A percentile compares a stretch with the other conserved stretches of the same genome.
Conservation (phyloP, 2,113 vertebrate genomes). For the Crotalus viridis region DNA sequence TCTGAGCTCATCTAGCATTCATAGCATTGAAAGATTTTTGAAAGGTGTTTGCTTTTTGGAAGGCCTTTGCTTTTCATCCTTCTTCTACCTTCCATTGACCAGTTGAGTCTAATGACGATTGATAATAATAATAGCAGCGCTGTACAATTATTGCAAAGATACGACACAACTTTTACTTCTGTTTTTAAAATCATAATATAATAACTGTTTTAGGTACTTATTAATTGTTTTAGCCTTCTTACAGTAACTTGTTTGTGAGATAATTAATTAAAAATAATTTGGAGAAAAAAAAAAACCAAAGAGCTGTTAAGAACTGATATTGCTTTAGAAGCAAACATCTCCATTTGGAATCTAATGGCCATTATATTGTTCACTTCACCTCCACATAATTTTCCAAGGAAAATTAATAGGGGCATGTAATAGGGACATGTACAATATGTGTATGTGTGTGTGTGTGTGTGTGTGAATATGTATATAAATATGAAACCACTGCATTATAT, state of each 20-base stretch:
- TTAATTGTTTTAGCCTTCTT: not conserved
- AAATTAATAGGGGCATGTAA: conserved; percentile 61
- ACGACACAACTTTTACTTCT: not conserved
- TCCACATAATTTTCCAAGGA: conserved; percentile 62
- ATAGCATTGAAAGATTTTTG: not conserved
- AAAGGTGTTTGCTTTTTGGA: not conserved
- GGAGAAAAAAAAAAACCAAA: not conserved
- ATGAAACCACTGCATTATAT: not conserved
- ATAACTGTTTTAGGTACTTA: not conserved
- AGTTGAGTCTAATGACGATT: not conserved
- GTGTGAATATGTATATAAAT: not conserved
- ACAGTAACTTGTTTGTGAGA: not conserved
- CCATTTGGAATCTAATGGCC: conserved; percentile 48
- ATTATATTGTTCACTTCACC: conserved; percentile 59
- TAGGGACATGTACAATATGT: conserved; percentile 48
- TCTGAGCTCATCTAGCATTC: conserved; percentile 12
- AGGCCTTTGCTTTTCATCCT: not conserved
- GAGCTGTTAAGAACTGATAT: not conserved
- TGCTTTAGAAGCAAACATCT: conserved; percentile 45
- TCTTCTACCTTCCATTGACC: not conserved
- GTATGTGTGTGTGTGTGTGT: not conserved
- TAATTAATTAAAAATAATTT: not conserved
- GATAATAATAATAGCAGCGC: not conserved
- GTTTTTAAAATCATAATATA: not conserved
- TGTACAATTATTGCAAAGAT: not conserved